Base-by-base conservation (phyloP, 1,140 invertebrate genomes). In the Pogonomyrmex californicus region DNA sequence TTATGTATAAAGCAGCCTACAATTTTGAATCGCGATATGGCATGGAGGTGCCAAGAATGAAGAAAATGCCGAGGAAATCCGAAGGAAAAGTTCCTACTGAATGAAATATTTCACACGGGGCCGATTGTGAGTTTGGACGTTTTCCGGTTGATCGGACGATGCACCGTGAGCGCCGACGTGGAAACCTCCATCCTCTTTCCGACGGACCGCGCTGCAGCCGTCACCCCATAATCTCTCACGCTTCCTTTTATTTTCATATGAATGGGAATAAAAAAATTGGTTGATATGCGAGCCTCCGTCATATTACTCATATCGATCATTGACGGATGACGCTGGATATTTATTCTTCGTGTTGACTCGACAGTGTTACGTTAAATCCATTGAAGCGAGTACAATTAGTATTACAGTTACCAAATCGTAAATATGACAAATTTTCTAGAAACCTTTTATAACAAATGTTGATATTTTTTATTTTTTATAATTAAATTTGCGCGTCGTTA, bases 61-160 rank as follows among this genome's bases (percentile, higher is more conserved):
- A 83, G 86, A 76, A 56, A 41, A 47, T 68, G 38, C 47, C 82
- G 81, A 85, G 89, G 90, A 65, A 91, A 91, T 92, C 87, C 88
- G 87, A 91, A 78, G 86, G 89, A 90, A 93, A 93, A 93, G 92
- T 93, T 91, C 86, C 88, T 82, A 86, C 86, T 86, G 89, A 93
- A 93, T 93, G 91, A 94, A 94, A 94, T 94, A 94, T 94, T 93
- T 90, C 91, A 89, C 91, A 88, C 87, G 66, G 88, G 87, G 88
- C 62, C 90, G 86, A 93, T 91, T 91, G 93, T 87, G 91, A 92
- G 92, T 93, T 92, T 91, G 92, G 91, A 94, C 93, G 92, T 93
- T 94, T 94, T 94, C 87, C 91, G 91, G 90, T 87, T 94, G 93
- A 94, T 94, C 92, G 92, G 91, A 79, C 89, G 90, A 92, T 92